phyloP scores from a whole-genome alignment of 2,113 vertebrate species.

The Jacana jacana region DNA sequence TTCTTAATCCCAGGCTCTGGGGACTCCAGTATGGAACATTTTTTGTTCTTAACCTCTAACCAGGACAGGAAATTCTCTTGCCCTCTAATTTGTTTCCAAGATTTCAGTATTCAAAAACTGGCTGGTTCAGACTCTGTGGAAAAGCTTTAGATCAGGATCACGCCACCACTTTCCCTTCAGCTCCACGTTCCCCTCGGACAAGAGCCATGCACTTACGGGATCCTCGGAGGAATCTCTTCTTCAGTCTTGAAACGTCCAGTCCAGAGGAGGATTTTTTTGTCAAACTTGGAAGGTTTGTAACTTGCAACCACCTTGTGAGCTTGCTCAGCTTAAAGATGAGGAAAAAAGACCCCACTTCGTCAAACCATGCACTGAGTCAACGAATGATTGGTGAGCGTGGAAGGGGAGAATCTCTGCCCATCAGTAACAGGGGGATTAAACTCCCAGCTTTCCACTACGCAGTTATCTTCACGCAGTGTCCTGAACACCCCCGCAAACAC shows the following conservation, averaged over 20 bases:
- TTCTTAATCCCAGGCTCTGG: neutral
- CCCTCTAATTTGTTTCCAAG: conserved; percentile 8
- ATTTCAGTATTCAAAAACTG: neutral
- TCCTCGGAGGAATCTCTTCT: conserved; percentile 72
- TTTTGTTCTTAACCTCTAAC: conserved; percentile 49
- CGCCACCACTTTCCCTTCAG: neutral
- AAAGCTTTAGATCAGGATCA: neutral
- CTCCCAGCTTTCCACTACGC: rapidly evolving
- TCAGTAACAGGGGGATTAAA: neutral
- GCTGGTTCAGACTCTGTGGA: neutral
- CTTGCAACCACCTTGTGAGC: conserved; percentile 62
- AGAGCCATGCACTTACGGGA: conserved; percentile 62
- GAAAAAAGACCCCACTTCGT: neutral
- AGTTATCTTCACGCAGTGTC: rapidly evolving
- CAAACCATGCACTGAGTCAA: neutral
- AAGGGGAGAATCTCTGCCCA: neutral
- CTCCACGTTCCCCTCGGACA: neutral
- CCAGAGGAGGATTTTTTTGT: conserved; percentile 79
- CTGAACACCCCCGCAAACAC: rapidly evolving
- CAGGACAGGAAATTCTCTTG: conserved; percentile 43
- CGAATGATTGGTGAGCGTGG: rapidly evolving
- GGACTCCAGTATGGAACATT: conserved; percentile 19
- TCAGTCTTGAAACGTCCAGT: conserved; percentile 76
- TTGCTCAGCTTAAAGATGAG: conserved; percentile 29
- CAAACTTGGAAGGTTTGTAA: conserved; percentile 72